phyloP scores from a whole-genome alignment of 1,140 invertebrate species.

The Arion vulgaris region DNA sequence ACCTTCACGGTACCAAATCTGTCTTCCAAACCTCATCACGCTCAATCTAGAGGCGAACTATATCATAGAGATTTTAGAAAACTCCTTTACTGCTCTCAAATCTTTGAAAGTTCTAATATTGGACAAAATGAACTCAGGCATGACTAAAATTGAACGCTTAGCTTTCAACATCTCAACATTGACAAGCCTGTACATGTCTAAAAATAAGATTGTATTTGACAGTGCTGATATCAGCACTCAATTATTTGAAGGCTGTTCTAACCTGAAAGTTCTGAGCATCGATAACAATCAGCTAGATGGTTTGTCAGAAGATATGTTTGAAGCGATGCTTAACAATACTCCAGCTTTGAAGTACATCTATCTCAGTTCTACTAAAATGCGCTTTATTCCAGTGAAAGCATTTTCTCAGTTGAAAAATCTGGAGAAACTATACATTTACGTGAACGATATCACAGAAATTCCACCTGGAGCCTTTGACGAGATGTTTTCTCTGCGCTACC shows the following conservation, averaged over 20 bases:
- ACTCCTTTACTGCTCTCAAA: background rate
- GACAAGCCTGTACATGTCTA: slow-evolving; percentile 21
- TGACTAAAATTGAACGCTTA: background rate
- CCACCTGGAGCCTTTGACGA: slow-evolving; percentile 11
- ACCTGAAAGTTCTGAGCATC: background rate
- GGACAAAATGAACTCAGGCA: background rate
- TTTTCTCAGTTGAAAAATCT: background rate
- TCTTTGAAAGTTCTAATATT: background rate
- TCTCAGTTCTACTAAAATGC: background rate
- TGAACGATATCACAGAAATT: slow-evolving; percentile 22
- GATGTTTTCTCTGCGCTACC: background rate
- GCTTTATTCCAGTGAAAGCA: background rate
- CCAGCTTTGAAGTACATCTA: background rate
- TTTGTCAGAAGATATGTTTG: background rate
- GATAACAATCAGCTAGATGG: background rate
- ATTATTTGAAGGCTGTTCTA: slow-evolving; percentile 3
- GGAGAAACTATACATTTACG: slow-evolving; percentile 16
- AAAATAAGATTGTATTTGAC: slow-evolving; percentile 13
- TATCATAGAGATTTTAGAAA: slow-evolving; percentile 1
- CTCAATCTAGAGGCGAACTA: background rate
- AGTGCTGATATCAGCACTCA: background rate
- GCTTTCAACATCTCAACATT: background rate
- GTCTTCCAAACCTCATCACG: background rate
- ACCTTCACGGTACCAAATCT: background rate
- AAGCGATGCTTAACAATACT: background rate